Conservation (phyloP, 2,113 vertebrate genomes). For the Platysternon megacephalum region DNA sequence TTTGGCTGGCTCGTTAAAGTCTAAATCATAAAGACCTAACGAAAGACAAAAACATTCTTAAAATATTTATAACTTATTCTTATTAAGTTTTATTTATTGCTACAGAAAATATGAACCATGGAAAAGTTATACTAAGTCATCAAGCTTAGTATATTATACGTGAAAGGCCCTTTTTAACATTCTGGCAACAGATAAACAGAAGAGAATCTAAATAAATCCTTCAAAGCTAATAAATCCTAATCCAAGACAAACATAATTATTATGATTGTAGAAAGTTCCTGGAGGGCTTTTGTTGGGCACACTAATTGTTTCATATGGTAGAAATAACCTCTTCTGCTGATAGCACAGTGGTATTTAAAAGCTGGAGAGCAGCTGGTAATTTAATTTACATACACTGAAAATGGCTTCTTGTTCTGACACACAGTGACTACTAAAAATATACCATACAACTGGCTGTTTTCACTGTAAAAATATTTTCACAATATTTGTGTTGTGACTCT, state of each 20-base stretch:
- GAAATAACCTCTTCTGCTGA: slow-evolving; percentile 36
- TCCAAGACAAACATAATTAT: slow-evolving; percentile 70
- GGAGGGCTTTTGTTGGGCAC: slow-evolving; percentile 45
- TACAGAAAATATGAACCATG: slow-evolving; percentile 42
- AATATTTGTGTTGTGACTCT: neutral
- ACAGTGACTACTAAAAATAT: neutral
- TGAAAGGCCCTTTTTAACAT: slow-evolving; percentile 9
- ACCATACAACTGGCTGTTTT: neutral
- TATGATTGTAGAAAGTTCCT: slow-evolving; percentile 57
- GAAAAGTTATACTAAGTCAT: slow-evolving; percentile 48
- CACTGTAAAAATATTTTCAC: slow-evolving; percentile 4
- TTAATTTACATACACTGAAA: neutral
- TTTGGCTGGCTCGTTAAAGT: slow-evolving; percentile 55
- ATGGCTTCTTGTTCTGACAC: neutral
- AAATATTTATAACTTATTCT: slow-evolving; percentile 71
- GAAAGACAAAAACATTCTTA: slow-evolving; percentile 63
- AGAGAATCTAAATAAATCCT: slow-evolving; percentile 64
- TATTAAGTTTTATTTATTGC: slow-evolving; percentile 66
- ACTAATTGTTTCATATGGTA: slow-evolving; percentile 38
- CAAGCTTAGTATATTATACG: slow-evolving; percentile 25
- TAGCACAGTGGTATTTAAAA: neutral
- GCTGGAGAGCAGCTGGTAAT: slow-evolving; percentile 29
- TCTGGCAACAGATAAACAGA: slow-evolving; percentile 66
- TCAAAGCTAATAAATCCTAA: neutral
- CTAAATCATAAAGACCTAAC: slow-evolving; percentile 51